These are phyloP conservation scores for Sebastes glaucus DNA, from an alignment of 2,797 vertebrate genomes.

Conservation along the genomic window DNA sequence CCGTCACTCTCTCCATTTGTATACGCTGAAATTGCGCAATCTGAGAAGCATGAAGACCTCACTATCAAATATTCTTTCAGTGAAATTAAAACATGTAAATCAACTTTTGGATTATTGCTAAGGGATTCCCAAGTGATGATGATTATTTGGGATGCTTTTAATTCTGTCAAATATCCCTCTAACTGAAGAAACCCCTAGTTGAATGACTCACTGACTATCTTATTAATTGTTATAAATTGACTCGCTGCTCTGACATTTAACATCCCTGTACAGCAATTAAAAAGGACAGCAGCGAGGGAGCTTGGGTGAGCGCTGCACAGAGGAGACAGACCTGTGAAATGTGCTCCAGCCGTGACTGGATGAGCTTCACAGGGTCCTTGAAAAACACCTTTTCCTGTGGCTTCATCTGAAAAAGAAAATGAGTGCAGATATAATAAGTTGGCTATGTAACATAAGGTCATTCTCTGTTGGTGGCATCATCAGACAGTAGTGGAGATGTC, in stretches of 20 bases:
- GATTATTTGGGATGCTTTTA: not conserved
- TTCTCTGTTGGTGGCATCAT: not conserved
- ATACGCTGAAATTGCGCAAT: conserved; percentile 86
- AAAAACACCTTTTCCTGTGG: conserved; percentile 89
- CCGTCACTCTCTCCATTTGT: conserved; percentile 83
- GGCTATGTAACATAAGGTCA: not conserved
- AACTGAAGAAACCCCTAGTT: not conserved
- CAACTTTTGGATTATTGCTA: not conserved
- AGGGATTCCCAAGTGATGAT: not conserved
- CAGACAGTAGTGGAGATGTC: not conserved
- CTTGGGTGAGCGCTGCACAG: not conserved
- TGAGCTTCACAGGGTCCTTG: conserved; percentile 83
- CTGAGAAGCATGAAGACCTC: conserved; percentile 68
- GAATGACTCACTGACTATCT: not conserved
- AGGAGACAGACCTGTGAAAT: conserved; percentile 83
- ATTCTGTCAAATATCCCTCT: not conserved
- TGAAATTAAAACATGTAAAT: not conserved
- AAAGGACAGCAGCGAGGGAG: not conserved
- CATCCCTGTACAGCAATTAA: conserved; percentile 9
- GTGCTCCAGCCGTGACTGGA: conserved; percentile 82
- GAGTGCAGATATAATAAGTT: not conserved
- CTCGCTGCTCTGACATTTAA: conserved; percentile 33
- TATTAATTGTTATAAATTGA: not conserved
- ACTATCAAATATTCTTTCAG: not conserved
- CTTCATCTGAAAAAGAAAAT: conserved; percentile 83